Evolutionary conservation across 2,888 invertebrate genomes (phyloP).

Genomic region (Abrostola triplasia): DNA sequence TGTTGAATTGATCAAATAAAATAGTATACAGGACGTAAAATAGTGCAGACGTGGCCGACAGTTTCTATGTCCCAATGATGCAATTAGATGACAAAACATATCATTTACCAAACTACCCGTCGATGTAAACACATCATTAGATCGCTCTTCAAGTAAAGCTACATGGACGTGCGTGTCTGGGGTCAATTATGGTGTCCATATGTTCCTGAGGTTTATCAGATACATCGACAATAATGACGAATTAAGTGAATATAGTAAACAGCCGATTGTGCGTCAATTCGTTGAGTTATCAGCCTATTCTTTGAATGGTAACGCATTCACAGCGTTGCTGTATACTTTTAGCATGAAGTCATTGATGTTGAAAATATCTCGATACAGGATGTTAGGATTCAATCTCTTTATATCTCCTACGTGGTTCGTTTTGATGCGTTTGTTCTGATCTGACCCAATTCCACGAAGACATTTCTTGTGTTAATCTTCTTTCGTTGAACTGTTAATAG

Average conservation of each 20-base stretch:
- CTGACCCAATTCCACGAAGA: not conserved
- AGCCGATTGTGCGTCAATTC: slow-evolving; percentile 41
- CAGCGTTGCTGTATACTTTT: slow-evolving; percentile 69
- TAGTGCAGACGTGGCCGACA: no score
- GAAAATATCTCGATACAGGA: slow-evolving; percentile 71
- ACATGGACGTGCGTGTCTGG: not conserved
- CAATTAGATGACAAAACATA: not conserved
- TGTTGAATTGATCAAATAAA: no score
- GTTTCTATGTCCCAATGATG: no score
- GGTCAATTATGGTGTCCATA: not conserved
- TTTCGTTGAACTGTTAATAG: not conserved
- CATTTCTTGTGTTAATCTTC: not conserved
- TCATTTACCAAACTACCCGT: not conserved
- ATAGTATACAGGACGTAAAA: no score
- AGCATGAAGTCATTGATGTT: slow-evolving; percentile 78
- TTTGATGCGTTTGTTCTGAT: not conserved
- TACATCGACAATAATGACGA: slow-evolving; percentile 8
- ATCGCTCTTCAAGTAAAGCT: not conserved
- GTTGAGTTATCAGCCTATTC: slow-evolving; percentile 57
- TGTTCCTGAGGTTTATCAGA: slow-evolving; percentile 4
- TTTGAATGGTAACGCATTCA: slow-evolving; percentile 60
- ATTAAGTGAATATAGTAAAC: slow-evolving; percentile 35
- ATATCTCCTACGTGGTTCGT: not conserved
- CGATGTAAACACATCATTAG: not conserved
- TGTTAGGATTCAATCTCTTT: slow-evolving; percentile 46